A percentile compares a stretch with the other conserved stretches of the same genome.
phyloP scores from a whole-genome alignment of 2,113 vertebrate species.

The Martes martes region DNA sequence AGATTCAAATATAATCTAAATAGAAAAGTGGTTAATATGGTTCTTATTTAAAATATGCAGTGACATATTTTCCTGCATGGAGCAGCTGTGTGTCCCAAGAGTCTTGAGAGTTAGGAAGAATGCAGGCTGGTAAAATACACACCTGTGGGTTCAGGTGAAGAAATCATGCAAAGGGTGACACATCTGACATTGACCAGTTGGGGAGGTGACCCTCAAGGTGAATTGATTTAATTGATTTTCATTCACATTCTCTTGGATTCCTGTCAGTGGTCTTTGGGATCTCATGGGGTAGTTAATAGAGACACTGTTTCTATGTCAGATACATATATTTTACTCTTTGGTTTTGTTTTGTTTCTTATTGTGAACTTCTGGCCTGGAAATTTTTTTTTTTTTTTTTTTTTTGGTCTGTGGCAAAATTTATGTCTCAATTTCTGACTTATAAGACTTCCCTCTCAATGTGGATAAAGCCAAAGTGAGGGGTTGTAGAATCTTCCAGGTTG shows the following conservation, averaged over 20 bases:
- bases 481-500: constrained; percentile 49
- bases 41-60: constrained; percentile 39
- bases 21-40: constrained; percentile 3
- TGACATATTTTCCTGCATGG: neutral
- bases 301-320: constrained; percentile 24
- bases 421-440: constrained; percentile 74
- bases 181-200: neutral
- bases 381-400: neutral
- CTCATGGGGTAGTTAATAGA: neutral
- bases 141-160: neutral
- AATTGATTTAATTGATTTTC: constrained; percentile 16
- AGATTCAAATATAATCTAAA: constrained; percentile 12
- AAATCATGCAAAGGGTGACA: neutral
- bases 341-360: neutral
- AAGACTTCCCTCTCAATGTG: constrained; percentile 64
- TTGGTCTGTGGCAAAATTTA: constrained; percentile 53
- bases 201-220: neutral
- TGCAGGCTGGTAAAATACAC: neutral
- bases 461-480: constrained; percentile 60
- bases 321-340: neutral
- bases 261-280: constrained; percentile 37
- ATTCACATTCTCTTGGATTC: neutral
- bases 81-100: neutral
- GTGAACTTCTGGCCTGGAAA: constrained; percentile 68
- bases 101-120: neutral